These are phyloP conservation scores for Columba janthina DNA, from an alignment of 2,113 vertebrate species.

Conservation along the genomic window DNA sequence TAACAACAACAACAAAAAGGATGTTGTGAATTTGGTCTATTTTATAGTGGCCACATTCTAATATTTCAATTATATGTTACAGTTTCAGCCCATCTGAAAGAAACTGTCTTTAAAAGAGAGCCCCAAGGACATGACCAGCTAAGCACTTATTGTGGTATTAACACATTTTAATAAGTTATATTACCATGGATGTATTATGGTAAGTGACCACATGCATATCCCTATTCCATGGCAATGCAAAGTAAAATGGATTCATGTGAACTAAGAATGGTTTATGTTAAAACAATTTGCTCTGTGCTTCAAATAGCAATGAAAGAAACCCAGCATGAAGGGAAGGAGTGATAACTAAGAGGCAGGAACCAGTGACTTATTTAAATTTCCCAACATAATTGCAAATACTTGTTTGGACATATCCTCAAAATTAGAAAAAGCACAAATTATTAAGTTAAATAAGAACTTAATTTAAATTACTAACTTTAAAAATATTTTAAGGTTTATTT, in stretches of 20 bases:
- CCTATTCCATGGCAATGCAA: not conserved
- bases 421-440: not conserved
- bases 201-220: not conserved
- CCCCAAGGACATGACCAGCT: not conserved
- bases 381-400: not conserved
- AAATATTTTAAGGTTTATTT: not conserved
- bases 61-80: not conserved
- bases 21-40: not conserved
- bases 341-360: not conserved
- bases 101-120: slow-evolving; percentile 27
- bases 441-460: not conserved
- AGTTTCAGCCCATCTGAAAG: slow-evolving; percentile 9
- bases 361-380: not conserved
- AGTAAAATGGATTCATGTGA: not conserved
- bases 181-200: not conserved
- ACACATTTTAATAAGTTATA: not conserved
- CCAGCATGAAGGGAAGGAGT: not conserved
- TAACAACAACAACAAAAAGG: not conserved
- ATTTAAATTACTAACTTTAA: not conserved
- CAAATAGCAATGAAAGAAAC: slow-evolving; percentile 7
- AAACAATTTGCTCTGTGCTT: not conserved
- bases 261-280: not conserved
- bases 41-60: not conserved
- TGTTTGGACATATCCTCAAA: not conserved
- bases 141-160: not conserved